phyloP scores from a whole-genome alignment of 2,113 vertebrate genomes.

The Atrichornis clamosus region DNA sequence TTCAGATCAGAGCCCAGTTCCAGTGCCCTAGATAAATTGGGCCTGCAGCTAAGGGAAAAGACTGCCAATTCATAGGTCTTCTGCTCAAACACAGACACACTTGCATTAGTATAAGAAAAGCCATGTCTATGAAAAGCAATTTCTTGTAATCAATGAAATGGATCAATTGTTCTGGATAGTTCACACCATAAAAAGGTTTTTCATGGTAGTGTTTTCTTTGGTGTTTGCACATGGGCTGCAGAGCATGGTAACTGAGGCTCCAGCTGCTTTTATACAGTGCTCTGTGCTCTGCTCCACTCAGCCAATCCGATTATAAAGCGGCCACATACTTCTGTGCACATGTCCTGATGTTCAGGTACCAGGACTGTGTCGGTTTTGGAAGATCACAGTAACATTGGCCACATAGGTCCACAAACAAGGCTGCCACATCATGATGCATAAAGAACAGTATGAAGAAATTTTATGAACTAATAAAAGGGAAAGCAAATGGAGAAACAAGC shows the following conservation, averaged over 20 bases:
- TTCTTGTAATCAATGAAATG: neutral
- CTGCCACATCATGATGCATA: neutral
- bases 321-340: neutral
- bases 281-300: neutral
- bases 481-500: neutral
- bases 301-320: neutral
- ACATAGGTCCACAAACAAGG: neutral
- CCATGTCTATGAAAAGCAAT: neutral
- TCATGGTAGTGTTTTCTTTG: neutral
- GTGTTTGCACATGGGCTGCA: neutral
- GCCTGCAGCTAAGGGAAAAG: neutral
- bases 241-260: neutral
- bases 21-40: neutral
- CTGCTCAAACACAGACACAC: neutral
- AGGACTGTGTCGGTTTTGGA: neutral
- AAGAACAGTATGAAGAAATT: neutral
- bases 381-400: neutral
- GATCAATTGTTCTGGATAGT: neutral
- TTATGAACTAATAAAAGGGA: neutral
- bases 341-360: neutral
- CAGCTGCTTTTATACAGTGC: neutral
- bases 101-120: neutral
- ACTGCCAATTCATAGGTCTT: neutral
- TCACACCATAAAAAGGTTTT: neutral
- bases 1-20: neutral